Base-by-base conservation (phyloP, 2,888 invertebrate genomes). In the Pocota personata region DNA sequence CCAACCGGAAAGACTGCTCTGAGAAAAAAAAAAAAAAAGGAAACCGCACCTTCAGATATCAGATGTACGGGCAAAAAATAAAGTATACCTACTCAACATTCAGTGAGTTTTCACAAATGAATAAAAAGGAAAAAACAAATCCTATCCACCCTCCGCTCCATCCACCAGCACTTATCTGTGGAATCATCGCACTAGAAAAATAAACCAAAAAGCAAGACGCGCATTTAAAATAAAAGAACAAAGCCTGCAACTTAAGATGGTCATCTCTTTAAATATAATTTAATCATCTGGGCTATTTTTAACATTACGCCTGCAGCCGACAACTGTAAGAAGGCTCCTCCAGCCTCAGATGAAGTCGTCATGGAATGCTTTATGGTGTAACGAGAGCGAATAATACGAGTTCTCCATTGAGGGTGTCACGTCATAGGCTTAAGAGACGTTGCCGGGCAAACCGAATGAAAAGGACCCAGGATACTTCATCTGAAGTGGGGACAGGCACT, bases 191-290 rank as follows among this genome's bases (percentile, higher is more conserved):
- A 12, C 21, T 27, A 40, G 37, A 67, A 58, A 76, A 67, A 40
- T 46, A 52, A 75, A 30, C 6, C 35, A 37, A 43, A 52, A 69
- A 43, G 40, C 43, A 37, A 19, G 27, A 24, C 66, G 32, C 24
- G 21, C 37, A 43, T 16, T 27, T 43, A 10, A 35, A 32, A 40
- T 32, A 76, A 60, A 67, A 21, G 40, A 66, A 80, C 72, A 73
- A 73, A 46, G 16, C 37, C 52, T 32, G 16, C 48, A 60, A 67
- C 35, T 73, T 60, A 60, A 75, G 80, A 80, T 75, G 67, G 19
- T 67, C 67, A 55, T 75, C 62, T 75, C 69, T 69, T 75, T 19
- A 55, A 67, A 69, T 67, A 62, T 62, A 75, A 80, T 75, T 80
- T 67, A 80, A 80, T 80, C 55, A 80, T 80, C 48, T 64, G 6